Base-by-base conservation (phyloP, 1,140 invertebrate species). In the Oryzaephilus surinamensis region DNA sequence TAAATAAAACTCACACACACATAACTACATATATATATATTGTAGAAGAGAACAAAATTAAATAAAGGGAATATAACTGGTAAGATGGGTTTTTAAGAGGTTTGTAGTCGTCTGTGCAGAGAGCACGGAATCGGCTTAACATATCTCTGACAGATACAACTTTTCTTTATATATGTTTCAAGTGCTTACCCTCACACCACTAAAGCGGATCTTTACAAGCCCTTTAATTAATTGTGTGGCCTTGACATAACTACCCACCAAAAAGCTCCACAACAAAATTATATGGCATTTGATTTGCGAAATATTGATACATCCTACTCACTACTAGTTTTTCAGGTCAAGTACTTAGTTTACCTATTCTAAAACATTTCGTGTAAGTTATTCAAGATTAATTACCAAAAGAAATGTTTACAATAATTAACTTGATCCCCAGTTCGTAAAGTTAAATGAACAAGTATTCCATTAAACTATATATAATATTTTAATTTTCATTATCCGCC, bases 101-200 rank as follows among this genome's bases (percentile, higher is more conserved):
- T n/a, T n/a, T n/a, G n/a, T n/a, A n/a, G n/a, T n/a, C n/a, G n/a
- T 31, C 35, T 30, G 24, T 15, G n/a, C n/a, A n/a, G n/a, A n/a
- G n/a, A n/a, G n/a, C n/a, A n/a, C 18, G 38, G 43, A 45, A 45
- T 46, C 40, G 30, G 40, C 45, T 43, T 46, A 43, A 34, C 36
- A 32, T 46, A 41, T 46, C 40, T 43, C 33, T 46, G 45, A 46
- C 45, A 46, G 40, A 18, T 46, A 46, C 45, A 43, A 42, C 36
- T 31, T 31, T 29, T 19, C 24, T 28, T 40, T 38, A 32, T 19
- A 41, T 37, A n/a, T n/a, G n/a, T n/a, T 24, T 42, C 29, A 35
- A 38, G 32, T 36, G 28, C 41, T 18, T 38, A 20, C 38, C 33
- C 27, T 27, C 18, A 23, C 26, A 28, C 17, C 17, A 16, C 28